Evolutionary conservation across 2,888 invertebrate species (phyloP).

Genomic region (Apodemia duryi): DNA sequence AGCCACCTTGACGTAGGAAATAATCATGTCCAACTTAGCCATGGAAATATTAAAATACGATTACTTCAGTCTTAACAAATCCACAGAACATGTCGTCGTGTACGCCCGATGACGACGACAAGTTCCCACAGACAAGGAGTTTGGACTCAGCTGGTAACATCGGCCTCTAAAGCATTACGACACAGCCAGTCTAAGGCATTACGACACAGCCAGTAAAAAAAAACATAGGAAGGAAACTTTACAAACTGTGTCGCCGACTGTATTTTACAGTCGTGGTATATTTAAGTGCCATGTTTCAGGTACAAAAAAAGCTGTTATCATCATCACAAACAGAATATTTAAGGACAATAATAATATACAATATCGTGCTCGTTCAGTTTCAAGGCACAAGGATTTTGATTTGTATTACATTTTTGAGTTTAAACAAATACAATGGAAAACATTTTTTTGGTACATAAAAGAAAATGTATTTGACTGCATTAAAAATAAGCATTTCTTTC

Average conservation of each 20-base stretch:
- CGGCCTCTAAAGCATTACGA: constrained; percentile 36
- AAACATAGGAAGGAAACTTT: constrained; percentile 27
- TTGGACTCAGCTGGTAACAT: constrained; percentile 41
- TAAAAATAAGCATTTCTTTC: constrained; percentile 5
- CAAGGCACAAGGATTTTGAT: constrained; percentile 11
- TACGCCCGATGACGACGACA: constrained; percentile 19
- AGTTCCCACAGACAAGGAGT: constrained; percentile 14
- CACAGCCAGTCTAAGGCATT: constrained; percentile 61
- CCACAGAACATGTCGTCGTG: constrained; percentile 25
- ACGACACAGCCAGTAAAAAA: constrained; percentile 8
- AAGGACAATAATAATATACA: not conserved
- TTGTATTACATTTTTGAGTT: constrained; percentile 5
- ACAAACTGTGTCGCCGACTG: constrained; percentile 21
- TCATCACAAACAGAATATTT: constrained; percentile 17
- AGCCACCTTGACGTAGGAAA: not conserved
- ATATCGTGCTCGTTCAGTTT: constrained; percentile 4
- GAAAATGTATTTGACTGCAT: constrained; percentile 5
- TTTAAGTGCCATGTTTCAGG: constrained; percentile 41
- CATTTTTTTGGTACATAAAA: constrained; percentile 8
- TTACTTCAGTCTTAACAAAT: constrained; percentile 54
- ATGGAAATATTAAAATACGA: constrained; percentile 7
- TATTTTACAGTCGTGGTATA: constrained; percentile 29
- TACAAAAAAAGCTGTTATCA: constrained; percentile 34
- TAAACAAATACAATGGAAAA: constrained; percentile 3
- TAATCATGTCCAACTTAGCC: constrained; percentile 7